Evolutionary conservation across 2,888 invertebrate genomes (phyloP), one percentile per base, ranked within the genome.

Genomic region (Plebejus melissa): DNA sequence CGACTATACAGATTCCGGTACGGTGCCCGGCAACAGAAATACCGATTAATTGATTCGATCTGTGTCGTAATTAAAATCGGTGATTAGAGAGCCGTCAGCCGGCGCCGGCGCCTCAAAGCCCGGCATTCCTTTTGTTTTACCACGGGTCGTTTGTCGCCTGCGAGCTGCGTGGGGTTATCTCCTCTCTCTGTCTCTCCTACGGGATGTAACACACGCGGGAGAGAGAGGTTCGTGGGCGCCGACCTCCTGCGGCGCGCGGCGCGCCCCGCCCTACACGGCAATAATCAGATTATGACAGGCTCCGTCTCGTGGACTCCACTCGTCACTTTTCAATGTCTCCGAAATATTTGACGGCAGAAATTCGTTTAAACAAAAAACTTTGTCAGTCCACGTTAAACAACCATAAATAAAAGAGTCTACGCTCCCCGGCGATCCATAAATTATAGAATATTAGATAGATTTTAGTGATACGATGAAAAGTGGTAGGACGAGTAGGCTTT

Each of bases 101-200:
- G 91, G 91, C 91, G 92, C 92, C 92, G 91, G 92, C 93, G 91
- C 91, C 91, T 92, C 93, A 93, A 93, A 93, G 93, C 92, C 88
- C 91, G 89, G 91, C 93, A 93, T 93, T 93, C 93, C 93, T 93
- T 93, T 93, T 93, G 93, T 93, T 93, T 94, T 93, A 93, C 91
- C 91, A 91, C 88, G 93, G 91, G 89, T 91, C 91, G 92, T 89
- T 93, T 93, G 94, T 93, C 93, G 92, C 93, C 91, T 91, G 91
- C 86, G 83, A 83, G 88, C 82, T 87, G 87, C 86, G 85, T 81
- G 85, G 83, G 84, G 79, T 80, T 81, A 79, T 76, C 79, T 77
- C 80, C 80, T 16, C 82, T 88, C 85, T 82, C 83, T 80, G 78
- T 85, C 86, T 75, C 74, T 79, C 85, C 76, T 41, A 74, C 74